Base-by-base conservation (phyloP, 2,888 invertebrate species). In the Dynastes grantii region DNA sequence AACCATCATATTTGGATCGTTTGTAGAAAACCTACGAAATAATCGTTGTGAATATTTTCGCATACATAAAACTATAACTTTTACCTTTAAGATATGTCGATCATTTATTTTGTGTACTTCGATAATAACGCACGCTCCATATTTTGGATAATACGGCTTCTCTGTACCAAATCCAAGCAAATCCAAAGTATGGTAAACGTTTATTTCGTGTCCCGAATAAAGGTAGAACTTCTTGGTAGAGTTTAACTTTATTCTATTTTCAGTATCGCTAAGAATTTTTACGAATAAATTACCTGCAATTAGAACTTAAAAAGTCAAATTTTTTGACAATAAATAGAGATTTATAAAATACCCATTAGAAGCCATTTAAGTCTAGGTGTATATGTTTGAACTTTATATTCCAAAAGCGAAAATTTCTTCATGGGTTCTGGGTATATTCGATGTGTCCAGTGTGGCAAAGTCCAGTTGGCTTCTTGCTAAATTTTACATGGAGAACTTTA, bases 401-500 rank as follows among this genome's bases (percentile, higher is more conserved):
- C 86, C 16, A 88, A 83, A 32, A 85, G 82, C 0, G 88, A 84
- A 9, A 87, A 85, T 13, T 85, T 85, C 2, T 87, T 84, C 1
- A 87, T 83, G 27, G 88, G 85, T 76, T 85, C 76, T 13, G 86
- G 86, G 80, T 84, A 87, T 13, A 90, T 85, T 6, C 83, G 80
- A 4, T 82, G 79, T 0, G 89, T 85, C 90, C 90, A 90, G 37
- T 85, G 82, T 0, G 90, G 90, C 8, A 90, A 81, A 2, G 85
- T 80, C 29, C 89, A 80, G 78, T 87, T 87, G 82, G 88, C 80
- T 73, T 84, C 84, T 81, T 88, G 85, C 9, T 29, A 37, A 1
- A 85, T n/a, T 87, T 80, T 58, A 53, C 11, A 16, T 13, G 22
- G 27, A 45, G 51, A 78, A 84, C 65, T 58, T 53, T 51, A n/a